Percentiles rank a stretch among this genome's conserved stretches.
phyloP scores from a whole-genome alignment of 2,888 invertebrate genomes.

The Platerodrilus igneus region DNA sequence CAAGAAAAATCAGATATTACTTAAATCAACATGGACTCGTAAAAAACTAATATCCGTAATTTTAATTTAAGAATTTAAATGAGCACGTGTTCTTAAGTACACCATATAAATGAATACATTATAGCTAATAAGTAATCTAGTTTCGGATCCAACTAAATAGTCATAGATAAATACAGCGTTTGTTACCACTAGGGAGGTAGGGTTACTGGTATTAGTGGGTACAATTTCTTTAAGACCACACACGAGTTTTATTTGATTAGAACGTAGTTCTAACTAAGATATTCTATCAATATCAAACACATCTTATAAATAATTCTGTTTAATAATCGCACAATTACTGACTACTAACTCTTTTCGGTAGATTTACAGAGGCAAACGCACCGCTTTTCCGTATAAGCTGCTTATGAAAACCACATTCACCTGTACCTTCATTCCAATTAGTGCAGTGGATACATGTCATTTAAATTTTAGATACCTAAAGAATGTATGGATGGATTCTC shows the following conservation, averaged over 20 bases:
- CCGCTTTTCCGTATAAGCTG: too few relatives aligned
- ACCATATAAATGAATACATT: constrained; percentile 22
- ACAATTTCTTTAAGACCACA: constrained; percentile 18
- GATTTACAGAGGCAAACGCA: too few relatives aligned
- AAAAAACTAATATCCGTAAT: constrained; percentile 34
- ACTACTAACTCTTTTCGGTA: too few relatives aligned
- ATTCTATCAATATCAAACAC: constrained; percentile 21
- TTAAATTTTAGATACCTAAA: too few relatives aligned
- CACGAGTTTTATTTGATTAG: constrained; percentile 22
- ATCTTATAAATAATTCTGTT: too few relatives aligned
- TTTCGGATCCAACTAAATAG: constrained; percentile 16
- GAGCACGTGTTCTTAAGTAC: constrained; percentile 34
- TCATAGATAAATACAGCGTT: constrained; percentile 18
- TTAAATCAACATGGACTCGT: constrained; percentile 30
- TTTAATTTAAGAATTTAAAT: constrained; percentile 39
- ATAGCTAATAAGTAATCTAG: constrained; percentile 23
- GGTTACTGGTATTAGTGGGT: constrained; percentile 7
- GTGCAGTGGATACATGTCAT: too few relatives aligned
- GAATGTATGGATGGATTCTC: too few relatives aligned
- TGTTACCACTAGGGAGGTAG: constrained; percentile 10
- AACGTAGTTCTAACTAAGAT: constrained; percentile 21
- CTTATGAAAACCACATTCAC: too few relatives aligned
- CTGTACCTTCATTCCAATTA: too few relatives aligned
- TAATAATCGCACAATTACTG: too few relatives aligned
- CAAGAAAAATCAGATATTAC: constrained; percentile 32